Evolutionary conservation across 2,888 invertebrate species (phyloP).

Genomic region (Hemaris fuciformis): DNA sequence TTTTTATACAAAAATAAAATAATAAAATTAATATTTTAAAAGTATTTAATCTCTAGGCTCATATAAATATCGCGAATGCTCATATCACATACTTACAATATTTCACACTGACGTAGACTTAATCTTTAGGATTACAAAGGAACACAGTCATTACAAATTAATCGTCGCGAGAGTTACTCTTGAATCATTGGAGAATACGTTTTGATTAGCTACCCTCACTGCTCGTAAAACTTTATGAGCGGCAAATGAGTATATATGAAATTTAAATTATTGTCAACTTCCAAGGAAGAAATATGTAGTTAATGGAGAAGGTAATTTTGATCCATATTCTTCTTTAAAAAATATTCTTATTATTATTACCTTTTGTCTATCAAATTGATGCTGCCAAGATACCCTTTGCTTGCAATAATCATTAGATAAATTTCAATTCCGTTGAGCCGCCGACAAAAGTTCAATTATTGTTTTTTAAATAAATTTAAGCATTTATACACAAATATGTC

Average conservation of each 20-base stretch:
- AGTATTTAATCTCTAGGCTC: not conserved
- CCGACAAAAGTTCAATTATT: no score
- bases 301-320: not conserved
- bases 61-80: not conserved
- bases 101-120: slow-evolving; percentile 36
- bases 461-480: no score
- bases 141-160: slow-evolving; percentile 50
- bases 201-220: not conserved
- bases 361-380: no score
- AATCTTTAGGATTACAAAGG: slow-evolving; percentile 48
- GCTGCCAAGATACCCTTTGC: no score
- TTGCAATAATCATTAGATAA: no score
- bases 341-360: no score
- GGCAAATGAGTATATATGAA: no score
- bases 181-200: not conserved
- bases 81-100: slow-evolving; percentile 9
- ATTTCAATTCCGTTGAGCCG: no score
- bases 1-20: not conserved
- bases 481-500: no score
- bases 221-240: not conserved
- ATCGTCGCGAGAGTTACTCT: not conserved
- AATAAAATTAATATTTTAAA: not conserved
- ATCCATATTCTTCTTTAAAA: no score
- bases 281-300: not conserved
- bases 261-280: not conserved